Evolutionary conservation across 2,113 vertebrate genomes (phyloP).

Genomic region (Microcebus murinus): DNA sequence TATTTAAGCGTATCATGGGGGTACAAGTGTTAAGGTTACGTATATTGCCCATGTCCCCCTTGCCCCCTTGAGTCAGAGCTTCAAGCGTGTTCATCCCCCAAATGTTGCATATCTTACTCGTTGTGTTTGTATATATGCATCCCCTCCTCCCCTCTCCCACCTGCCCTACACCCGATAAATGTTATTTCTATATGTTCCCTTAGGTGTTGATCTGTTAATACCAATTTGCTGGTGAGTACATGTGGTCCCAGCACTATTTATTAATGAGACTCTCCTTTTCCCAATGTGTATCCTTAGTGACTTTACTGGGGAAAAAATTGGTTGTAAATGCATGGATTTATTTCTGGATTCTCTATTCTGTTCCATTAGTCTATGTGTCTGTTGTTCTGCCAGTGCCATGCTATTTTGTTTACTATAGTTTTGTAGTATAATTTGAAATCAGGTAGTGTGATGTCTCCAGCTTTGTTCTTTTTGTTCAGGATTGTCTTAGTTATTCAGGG

Average conservation of each 20-base stretch:
- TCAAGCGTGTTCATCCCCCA: too few species aligned
- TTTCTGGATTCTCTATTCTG: background rate
- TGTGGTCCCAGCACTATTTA: background rate
- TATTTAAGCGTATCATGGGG: too few species aligned
- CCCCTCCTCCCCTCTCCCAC: too few species aligned
- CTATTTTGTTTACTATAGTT: background rate
- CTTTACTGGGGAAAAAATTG: background rate
- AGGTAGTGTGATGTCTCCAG: background rate
- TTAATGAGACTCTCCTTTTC: background rate
- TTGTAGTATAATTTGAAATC: background rate
- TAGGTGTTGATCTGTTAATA: too few species aligned
- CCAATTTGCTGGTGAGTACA: too few species aligned
- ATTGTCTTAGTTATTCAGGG: background rate
- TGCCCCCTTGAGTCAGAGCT: too few species aligned
- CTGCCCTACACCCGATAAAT: too few species aligned
- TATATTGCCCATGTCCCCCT: too few species aligned
- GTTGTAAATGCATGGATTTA: background rate
- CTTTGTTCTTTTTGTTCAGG: background rate
- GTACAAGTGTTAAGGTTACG: too few species aligned
- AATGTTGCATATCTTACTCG: too few species aligned
- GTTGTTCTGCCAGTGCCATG: background rate
- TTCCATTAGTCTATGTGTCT: background rate
- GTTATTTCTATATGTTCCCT: too few species aligned
- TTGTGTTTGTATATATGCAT: too few species aligned
- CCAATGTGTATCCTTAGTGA: background rate